These are phyloP conservation scores for Cyclopterus lumpus DNA, from an alignment of 2,797 vertebrate species.

Conservation along the genomic window DNA sequence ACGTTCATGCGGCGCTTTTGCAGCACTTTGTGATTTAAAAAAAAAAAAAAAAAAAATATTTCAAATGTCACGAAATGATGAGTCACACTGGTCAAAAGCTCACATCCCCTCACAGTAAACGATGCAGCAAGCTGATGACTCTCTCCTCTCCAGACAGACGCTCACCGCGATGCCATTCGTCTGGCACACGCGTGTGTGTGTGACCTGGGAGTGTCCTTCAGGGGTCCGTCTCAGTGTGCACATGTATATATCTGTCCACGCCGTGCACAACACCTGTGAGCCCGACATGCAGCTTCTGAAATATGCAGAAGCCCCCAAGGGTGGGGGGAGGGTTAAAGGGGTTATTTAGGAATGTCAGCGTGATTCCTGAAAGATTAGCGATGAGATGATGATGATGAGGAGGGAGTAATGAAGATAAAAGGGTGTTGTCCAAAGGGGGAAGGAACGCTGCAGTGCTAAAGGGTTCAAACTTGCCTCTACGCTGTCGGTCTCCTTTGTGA, in stretches of 20 bases:
- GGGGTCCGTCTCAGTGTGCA: constrained; percentile 17
- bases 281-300: constrained; percentile 74
- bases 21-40: neutral
- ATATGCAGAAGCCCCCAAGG: constrained; percentile 73
- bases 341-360: constrained; percentile 46
- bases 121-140: neutral
- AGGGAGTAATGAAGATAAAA: constrained; percentile 2
- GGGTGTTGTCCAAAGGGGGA: neutral
- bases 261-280: constrained; percentile 57
- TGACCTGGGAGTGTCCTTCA: constrained; percentile 28
- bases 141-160: constrained; percentile 11
- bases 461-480: constrained; percentile 22
- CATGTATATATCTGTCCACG: constrained; percentile 41
- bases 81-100: constrained; percentile 28
- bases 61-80: constrained; percentile 13
- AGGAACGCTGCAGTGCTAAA: constrained; percentile 31
- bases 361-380: constrained; percentile 48
- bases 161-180: constrained; percentile 7
- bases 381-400: constrained; percentile 12
- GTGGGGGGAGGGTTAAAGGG: constrained; percentile 48
- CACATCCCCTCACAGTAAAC: constrained; percentile 8
- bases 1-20: constrained; percentile 15
- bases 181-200: neutral
- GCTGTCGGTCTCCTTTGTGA: neutral
- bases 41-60: no score